Evolutionary conservation across 2,113 vertebrate species (phyloP), one percentile per base, ranked within the genome.

Genomic region (Toxotes chatareus): DNA sequence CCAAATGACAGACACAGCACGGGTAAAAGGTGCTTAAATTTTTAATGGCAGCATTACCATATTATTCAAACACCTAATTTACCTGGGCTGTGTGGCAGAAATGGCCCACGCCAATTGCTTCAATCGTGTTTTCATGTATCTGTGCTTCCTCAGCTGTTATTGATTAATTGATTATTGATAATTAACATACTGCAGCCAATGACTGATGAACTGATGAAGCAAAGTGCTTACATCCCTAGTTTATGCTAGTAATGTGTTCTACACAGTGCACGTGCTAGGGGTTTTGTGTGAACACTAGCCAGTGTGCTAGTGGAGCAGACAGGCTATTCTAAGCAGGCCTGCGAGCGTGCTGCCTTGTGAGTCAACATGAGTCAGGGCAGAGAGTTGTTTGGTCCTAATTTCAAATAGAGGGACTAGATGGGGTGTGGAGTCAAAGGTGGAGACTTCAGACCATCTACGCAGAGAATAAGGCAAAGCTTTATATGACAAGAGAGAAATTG

Each of bases 301-400:
- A 79, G 74, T 86, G 83, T 89, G 88, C 89, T 87, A 91, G 86
- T 86, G 81, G 85, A 90, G 89, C 80, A 88, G 86, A 91, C 71
- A 79, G 46, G 89, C 87, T 92, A 94, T 89, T 94, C 88, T 94
- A 27, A 88, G 91, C 86, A 91, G 86, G 82, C 86, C 87, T 90
- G 57, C 69, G 47, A 93, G 88, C 65, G 1, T 77, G 72, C 79
- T 86, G 73, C 84, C 53, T 82, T 69, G 72, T 92, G 91, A 93
- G 83, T 91, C 89, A 93, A 89, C 80, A 76, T 86, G 80, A 94
- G 87, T 91, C 91, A 86, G 82, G 85, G 81, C 56, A 72, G 36
- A 80, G 60, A 89, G 62, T 75, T 44, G 79, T 87, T 86, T 69
- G 76, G 62, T 84, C 57, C 78, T 68, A 68, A 88, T 87, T 82